Evolutionary conservation across 2,888 invertebrate species (phyloP).

Genomic region (Spilarctia lutea): DNA sequence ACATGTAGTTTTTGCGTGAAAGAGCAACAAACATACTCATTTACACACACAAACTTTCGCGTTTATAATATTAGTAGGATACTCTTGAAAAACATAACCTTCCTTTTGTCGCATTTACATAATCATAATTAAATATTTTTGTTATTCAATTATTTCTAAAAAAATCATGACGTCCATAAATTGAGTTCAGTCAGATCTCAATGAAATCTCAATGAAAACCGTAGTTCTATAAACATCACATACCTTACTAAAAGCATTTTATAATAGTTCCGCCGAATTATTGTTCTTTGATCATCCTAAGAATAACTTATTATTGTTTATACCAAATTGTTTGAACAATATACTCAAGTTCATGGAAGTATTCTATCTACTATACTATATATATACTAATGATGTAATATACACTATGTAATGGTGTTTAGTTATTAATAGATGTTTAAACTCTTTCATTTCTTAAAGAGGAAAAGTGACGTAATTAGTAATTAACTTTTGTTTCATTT

Average conservation of each 20-base stretch:
- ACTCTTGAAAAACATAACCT: too few relatives aligned
- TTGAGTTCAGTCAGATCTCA: not conserved
- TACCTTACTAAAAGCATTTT: not conserved
- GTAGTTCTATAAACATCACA: not conserved
- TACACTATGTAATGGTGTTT: too few relatives aligned
- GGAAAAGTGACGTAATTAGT: not conserved
- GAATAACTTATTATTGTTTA: not conserved
- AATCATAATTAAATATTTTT: too few relatives aligned
- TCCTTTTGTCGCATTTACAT: too few relatives aligned
- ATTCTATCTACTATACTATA: too few relatives aligned
- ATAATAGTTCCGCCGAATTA: not conserved
- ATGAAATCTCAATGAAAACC: not conserved
- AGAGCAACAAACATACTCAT: too few relatives aligned
- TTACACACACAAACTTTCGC: too few relatives aligned
- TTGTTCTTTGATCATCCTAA: not conserved
- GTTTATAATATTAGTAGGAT: too few relatives aligned
- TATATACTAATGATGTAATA: too few relatives aligned
- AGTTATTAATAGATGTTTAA: not conserved
- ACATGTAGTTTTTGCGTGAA: too few relatives aligned
- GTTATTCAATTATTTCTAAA: too few relatives aligned
- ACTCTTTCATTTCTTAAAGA: not conserved
- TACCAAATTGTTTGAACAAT: not conserved
- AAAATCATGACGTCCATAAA: not conserved
- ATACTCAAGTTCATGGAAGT: not conserved
- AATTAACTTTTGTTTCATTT: not conserved